Base-by-base conservation (phyloP, 1,140 invertebrate species). In the Hycleus cichorii region DNA sequence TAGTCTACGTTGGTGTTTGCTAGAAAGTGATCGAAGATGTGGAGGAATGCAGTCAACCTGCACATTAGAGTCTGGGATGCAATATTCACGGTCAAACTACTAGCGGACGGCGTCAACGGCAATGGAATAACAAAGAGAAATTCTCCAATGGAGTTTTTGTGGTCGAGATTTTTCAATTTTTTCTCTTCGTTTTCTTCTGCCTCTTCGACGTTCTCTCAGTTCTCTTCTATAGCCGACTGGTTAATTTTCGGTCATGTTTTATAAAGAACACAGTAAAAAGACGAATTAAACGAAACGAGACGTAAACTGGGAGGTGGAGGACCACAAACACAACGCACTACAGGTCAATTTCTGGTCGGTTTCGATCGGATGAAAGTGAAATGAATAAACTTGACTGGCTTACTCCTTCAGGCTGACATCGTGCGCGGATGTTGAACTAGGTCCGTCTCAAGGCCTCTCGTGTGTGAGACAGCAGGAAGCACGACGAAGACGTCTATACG, bases 341-440 rank as follows among this genome's bases (percentile, higher is more conserved):
- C 46, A 45, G 53, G 59, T 49, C 47, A 55, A 58, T 49, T 39
- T 51, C 11, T 44, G 10, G 26, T 45, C 18, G 4, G 26, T 32
- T 12, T 48, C 26, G n/a, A 26, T 11, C 39, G n/a, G 67, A 70
- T 67, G 68, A 70, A 70, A 70, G 68, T 69, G 68, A 70, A 70
- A 70, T 69, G 66, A 70, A 65, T 67, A 65, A 68, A 70, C 69
- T 65, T 60, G 59, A 59, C 48, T 52, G 59, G 60, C 48, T 49
- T 53, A 62, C 60, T 59, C 59, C 60, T 57, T 59, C 52, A 53
- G 56, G 53, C 48, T 54, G 48, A 59, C 57, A 54, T 43, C 49
- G 64, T 58, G 64, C 63, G 66, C 69, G 70, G 70, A 72, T 72
- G 65, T 70, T 72, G 70, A 72, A 72, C 70, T 70, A 72, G 69